Evolutionary conservation across 1,140 invertebrate genomes (phyloP), one percentile per base, ranked within the genome.

Genomic region (Plectus sambesii): DNA sequence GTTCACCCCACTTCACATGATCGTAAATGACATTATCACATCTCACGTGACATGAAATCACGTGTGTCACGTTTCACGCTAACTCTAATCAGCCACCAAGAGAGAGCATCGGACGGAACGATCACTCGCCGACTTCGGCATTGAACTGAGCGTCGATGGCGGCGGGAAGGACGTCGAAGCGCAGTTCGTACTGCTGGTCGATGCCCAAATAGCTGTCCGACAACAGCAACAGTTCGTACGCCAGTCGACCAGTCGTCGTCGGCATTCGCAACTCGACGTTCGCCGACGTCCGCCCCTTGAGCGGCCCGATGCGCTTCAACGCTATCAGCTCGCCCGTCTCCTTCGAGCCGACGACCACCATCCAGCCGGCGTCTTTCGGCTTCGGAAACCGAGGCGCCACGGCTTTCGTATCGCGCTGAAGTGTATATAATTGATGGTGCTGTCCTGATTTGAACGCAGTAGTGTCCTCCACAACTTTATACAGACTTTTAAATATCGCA

Each of bases 331-430:
- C 85, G 25, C 56, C 53, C 1, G 73, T 73, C 45, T 80, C 77
- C 19, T 79, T 65, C 43, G 80, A 77, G 6, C 87, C 89, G 1
- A 97, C 70, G 0, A 89, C 77, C 0, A 94, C 59, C 69, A 96
- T 84, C 90, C 90, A 97, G 38, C 86, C 85, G 70, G 96, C 89
- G 58, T 88, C 86, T 73, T 96, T 96, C 4, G 81, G 79, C 69
- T 90, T 89, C 0, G 85, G 80, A 73, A 88, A 96, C 54, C 79
- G 77, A 4, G 86, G 85, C 56, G 84, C 80, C 56, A 83, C 74
- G 8, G 83, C 84, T 68, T 78, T 40, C 22, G 30, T 20, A 25
- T 48, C 29, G 36, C 30, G 29, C 60, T 62, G 23, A 58, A 63
- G 57, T 12, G 22, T 17, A 23, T 26, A 39, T 15, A 8, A 19